A percentile compares a stretch with the other conserved stretches of the same genome.
Conservation (phyloP, 1,140 invertebrate species). For the Drosophila simulans region DNA sequence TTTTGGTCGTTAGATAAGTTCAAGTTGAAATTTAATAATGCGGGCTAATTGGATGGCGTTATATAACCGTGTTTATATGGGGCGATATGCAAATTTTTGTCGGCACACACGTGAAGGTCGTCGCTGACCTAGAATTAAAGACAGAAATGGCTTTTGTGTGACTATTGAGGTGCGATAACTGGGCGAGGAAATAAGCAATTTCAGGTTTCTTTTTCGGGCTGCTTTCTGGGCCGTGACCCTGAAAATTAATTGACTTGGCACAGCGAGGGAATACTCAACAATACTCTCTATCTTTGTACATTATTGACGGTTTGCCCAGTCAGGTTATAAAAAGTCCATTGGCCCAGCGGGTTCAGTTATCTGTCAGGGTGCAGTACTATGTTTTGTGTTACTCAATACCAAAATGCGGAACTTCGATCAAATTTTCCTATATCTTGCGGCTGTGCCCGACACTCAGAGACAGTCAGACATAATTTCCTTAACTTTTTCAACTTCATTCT, state of each 20-base stretch:
- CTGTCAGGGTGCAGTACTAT: slow-evolving; percentile 35
- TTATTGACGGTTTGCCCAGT: slow-evolving; percentile 68
- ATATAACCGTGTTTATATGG: slow-evolving; percentile 49
- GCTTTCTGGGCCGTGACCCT: slow-evolving; percentile 64
- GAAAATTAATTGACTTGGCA: slow-evolving; percentile 74
- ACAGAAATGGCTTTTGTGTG: slow-evolving; percentile 49
- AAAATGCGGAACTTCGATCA: slow-evolving; percentile 69
- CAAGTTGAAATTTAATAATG: slow-evolving; percentile 76
- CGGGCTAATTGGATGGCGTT: slow-evolving; percentile 65
- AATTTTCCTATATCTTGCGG: slow-evolving; percentile 66
- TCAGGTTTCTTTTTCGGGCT: slow-evolving; percentile 45
- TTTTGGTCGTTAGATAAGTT: slow-evolving; percentile 51
- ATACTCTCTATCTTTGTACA: slow-evolving; percentile 29
- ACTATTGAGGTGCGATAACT: slow-evolving; percentile 63
- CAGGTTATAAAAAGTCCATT: slow-evolving; percentile 62
- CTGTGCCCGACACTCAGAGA: slow-evolving; percentile 31
- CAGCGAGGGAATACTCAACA: slow-evolving; percentile 26
- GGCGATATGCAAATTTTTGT: slow-evolving; percentile 66
- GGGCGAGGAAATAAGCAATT: slow-evolving; percentile 74
- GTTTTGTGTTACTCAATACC: slow-evolving; percentile 63
- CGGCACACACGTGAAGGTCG: slow-evolving; percentile 43
- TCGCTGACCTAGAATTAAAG: slow-evolving; percentile 72
- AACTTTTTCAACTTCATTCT: slow-evolving; percentile 48
- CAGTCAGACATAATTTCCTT: slow-evolving; percentile 59
- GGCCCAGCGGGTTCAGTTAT: slow-evolving; percentile 62